Base-by-base conservation (phyloP, 2,113 vertebrate genomes). In the Spizaetus ornatus region DNA sequence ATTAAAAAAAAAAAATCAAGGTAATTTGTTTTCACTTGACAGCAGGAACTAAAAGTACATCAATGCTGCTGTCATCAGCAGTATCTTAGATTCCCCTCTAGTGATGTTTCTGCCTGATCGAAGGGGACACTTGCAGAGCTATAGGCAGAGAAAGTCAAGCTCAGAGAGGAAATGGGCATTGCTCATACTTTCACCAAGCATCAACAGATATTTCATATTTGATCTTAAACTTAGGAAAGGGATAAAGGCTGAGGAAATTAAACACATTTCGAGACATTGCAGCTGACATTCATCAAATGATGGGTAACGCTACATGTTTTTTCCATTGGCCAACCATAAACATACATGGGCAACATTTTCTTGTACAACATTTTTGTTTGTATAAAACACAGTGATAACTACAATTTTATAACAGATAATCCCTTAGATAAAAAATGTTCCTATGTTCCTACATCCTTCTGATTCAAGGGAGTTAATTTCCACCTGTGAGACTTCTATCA, bases 11-110 rank as follows among this genome's bases (percentile, higher is more conserved):
- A 65, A 72, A 79, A 88, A 59, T 61, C 69, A 82, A 88, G 62
- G 74, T 78, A 88, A 91, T 86, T 96, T 93, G 21, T 93, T 97
- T 92, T 83, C 70, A 59, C 50, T 79, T 93, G 93, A 62, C 86
- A 95, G 53, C 65, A 81, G 71, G 70, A 96, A 78, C 58, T 81
- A 93, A 94, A 90, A 97, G 59, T 61, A 59, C 43, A 92, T 95
- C 9, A 45, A 9, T 11, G 22, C 13, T 76, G 23, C 73, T 94
- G 65, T 95, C 91, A 95, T 19, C 62, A 83, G 45, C 61, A 77
- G 79, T 53, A 13, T 63, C 83, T 84, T 62, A 40, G 71, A 94
- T 94, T 83, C 81, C 56, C 65, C 62, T 25, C n/a, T 22, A 47
- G 29, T 88, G 81, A 34, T 25, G 70, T 52, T 65, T 79, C 21